Conservation (phyloP, 2,888 invertebrate species). For the Limnephilus rhombicus region DNA sequence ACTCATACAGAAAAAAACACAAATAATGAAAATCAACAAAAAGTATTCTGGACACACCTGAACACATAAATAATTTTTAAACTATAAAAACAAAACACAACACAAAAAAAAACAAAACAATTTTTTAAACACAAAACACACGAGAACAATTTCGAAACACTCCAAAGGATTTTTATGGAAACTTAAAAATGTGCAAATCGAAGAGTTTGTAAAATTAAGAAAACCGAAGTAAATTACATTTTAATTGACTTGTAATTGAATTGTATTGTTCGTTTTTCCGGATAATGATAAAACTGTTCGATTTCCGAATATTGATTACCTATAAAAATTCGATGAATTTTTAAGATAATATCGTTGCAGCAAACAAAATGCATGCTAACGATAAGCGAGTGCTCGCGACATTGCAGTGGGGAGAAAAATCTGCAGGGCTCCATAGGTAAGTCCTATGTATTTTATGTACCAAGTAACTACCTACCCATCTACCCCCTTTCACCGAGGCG, state of each 20-base stretch:
- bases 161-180: background rate
- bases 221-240: background rate
- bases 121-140: conserved; percentile 3
- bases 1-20: background rate
- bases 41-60: background rate
- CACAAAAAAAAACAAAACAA: background rate
- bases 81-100: conserved; percentile 9
- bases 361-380: conserved; percentile 4
- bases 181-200: background rate
- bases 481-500: background rate
- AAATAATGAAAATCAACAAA: background rate
- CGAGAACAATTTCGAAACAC: background rate
- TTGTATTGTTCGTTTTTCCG: background rate
- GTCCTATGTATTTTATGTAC: background rate
- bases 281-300: background rate
- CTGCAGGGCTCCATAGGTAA: conserved; percentile 11
- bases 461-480: background rate
- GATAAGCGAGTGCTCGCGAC: conserved; percentile 27
- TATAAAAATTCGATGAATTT: background rate
- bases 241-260: background rate
- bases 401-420: conserved; percentile 17
- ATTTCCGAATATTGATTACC: background rate
- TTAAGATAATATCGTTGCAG: background rate
- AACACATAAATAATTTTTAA: background rate
- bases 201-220: background rate